These are phyloP conservation scores for Tadarida brasiliensis DNA, from an alignment of 2,797 vertebrate species.

Conservation along the genomic window DNA sequence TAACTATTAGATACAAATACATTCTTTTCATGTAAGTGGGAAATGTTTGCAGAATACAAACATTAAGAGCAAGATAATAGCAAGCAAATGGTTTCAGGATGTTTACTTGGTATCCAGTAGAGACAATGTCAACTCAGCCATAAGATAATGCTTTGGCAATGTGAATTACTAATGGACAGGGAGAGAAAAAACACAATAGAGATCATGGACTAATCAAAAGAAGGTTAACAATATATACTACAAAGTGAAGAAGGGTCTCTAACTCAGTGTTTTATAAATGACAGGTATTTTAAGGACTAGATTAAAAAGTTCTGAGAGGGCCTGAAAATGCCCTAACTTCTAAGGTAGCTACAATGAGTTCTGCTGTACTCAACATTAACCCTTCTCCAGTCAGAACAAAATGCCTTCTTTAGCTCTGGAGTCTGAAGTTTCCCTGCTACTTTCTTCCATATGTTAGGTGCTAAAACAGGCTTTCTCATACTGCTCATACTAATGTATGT, in stretches of 20 bases:
- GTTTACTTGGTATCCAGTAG: constrained; percentile 32
- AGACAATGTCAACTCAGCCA: neutral
- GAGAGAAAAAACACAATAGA: neutral
- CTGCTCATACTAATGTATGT: neutral
- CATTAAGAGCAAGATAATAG: constrained; percentile 8
- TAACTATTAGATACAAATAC: neutral
- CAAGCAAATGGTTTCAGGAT: constrained; percentile 43
- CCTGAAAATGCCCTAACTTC: constrained; percentile 34
- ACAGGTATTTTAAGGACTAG: neutral
- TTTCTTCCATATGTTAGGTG: neutral
- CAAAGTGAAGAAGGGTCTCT: neutral
- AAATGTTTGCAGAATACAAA: constrained; percentile 53
- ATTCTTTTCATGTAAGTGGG: constrained; percentile 14
- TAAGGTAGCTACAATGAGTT: constrained; percentile 7
- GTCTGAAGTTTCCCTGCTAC: neutral
- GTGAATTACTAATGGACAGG: neutral
- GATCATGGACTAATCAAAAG: neutral
- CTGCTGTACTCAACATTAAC: neutral
- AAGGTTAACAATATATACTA: constrained; percentile 28
- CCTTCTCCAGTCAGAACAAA: neutral
- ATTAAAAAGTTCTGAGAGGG: constrained; percentile 9
- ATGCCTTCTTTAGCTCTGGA: neutral
- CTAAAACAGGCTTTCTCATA: neutral
- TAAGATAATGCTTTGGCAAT: neutral
- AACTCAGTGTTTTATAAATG: neutral